A percentile compares a stretch with the other conserved stretches of the same genome.
Evolutionary conservation across 1,140 invertebrate species (phyloP).

Genomic region (Penaeus indicus): DNA sequence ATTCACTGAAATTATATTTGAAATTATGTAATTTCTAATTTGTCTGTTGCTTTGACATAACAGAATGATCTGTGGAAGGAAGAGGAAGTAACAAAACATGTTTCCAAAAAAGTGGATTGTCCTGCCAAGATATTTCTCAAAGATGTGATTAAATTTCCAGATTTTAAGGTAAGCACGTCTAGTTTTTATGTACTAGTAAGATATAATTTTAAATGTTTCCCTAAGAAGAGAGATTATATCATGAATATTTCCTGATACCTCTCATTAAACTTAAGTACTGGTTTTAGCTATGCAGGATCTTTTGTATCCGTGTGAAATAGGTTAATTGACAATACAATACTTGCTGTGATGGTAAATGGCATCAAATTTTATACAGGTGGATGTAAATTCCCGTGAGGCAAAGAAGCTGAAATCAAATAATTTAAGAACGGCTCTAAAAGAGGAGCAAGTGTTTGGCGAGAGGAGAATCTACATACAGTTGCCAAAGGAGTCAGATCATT

Average conservation of each 20-base stretch:
- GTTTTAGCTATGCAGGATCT: no score
- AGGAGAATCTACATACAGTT: constrained; percentile 40
- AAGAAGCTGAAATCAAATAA: constrained; percentile 27
- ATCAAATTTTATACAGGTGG: background rate
- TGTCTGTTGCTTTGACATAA: background rate
- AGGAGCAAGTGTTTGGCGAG: constrained; percentile 19
- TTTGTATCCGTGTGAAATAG: no score
- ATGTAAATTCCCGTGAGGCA: background rate
- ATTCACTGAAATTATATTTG: no score
- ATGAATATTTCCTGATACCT: no score
- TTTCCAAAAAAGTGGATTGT: constrained; percentile 35
- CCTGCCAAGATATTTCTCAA: constrained; percentile 34
- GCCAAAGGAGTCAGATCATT: constrained; percentile 16
- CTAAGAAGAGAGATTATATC: no score
- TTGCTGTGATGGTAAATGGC: no score
- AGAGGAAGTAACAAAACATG: background rate
- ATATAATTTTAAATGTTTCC: no score
- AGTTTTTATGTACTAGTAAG: background rate
- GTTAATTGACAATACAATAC: no score
- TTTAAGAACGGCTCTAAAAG: background rate
- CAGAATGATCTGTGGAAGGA: background rate
- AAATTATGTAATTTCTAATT: background rate
- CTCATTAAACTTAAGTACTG: no score
- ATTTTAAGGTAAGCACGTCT: constrained; percentile 20
- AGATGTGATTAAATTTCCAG: constrained; percentile 42